phyloP scores from a whole-genome alignment of 2,113 vertebrate genomes.

The Ifrita kowaldi region DNA sequence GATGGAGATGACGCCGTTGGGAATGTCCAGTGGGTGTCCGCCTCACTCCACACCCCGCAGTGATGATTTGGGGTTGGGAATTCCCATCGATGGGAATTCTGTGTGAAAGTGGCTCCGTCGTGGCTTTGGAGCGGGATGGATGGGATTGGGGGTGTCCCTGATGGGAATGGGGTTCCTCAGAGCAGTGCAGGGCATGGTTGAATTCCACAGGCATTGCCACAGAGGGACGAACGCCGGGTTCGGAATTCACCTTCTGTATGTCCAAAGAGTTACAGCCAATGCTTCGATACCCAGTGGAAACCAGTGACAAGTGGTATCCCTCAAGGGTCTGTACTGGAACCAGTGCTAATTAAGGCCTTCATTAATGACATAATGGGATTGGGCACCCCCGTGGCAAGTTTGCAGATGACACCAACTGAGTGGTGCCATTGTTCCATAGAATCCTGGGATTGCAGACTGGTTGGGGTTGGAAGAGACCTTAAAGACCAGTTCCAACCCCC shows the following conservation, averaged over 20 bases:
- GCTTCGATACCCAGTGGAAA: not conserved
- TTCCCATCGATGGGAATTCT: accelerated
- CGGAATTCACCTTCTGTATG: not conserved
- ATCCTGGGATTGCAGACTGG: not conserved
- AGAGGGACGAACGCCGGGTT: accelerated
- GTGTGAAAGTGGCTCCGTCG: accelerated
- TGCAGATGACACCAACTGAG: not conserved
- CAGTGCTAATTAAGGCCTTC: not conserved
- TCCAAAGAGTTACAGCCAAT: not conserved
- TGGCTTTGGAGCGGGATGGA: not conserved
- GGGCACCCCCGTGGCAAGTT: not conserved
- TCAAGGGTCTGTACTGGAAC: not conserved
- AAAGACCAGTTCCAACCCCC: not conserved
- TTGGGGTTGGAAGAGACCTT: not conserved
- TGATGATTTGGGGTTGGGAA: not conserved
- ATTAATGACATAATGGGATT: not conserved
- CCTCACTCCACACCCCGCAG: accelerated
- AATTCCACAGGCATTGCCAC: not conserved
- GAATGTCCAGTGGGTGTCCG: not conserved
- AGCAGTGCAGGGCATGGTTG: not conserved
- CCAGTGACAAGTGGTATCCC: not conserved
- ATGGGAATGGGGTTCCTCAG: not conserved
- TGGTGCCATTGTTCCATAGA: not conserved
- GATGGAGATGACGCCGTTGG: not conserved
- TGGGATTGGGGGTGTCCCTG: not conserved